A percentile compares a stretch with the other conserved stretches of the same genome.
Evolutionary conservation across 2,888 invertebrate genomes (phyloP).

Genomic region (Cheilosia scutellata): DNA sequence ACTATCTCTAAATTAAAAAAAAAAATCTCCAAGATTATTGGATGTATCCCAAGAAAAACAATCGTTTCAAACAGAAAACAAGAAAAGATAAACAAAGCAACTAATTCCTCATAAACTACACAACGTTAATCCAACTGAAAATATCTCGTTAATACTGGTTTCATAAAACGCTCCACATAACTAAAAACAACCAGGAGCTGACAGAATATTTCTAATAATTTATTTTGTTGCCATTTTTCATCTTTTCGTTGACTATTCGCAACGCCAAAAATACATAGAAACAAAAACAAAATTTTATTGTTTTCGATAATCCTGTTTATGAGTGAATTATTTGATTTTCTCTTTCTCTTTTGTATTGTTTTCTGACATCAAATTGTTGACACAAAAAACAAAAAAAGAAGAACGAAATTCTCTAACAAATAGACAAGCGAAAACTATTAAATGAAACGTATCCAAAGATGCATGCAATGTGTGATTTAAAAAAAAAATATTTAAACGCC

Average conservation of each 20-base stretch:
- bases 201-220: constrained; percentile 43
- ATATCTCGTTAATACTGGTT: constrained; percentile 67
- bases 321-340: constrained; percentile 61
- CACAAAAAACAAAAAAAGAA: constrained; percentile 10
- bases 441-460: constrained; percentile 84
- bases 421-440: constrained; percentile 68
- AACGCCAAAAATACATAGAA: constrained; percentile 23
- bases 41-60: constrained; percentile 53
- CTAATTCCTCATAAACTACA: constrained; percentile 67
- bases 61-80: constrained; percentile 30
- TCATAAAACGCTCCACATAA: constrained; percentile 63
- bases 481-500: constrained; percentile 72
- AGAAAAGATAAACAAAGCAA: constrained; percentile 51
- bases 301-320: constrained; percentile 63
- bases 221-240: constrained; percentile 46
- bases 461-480: constrained; percentile 80
- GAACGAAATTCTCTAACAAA: constrained; percentile 35
- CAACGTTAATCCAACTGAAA: constrained; percentile 42
- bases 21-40: constrained; percentile 44
- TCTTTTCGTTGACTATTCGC: constrained; percentile 26
- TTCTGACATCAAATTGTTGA: constrained; percentile 25
- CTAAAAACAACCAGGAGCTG: constrained; percentile 25
- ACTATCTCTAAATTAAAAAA: constrained; percentile 27
- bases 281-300: constrained; percentile 16
- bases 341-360: constrained; percentile 38